Conservation (phyloP, 1,140 invertebrate species). For the Leptinotarsa lineolata region DNA sequence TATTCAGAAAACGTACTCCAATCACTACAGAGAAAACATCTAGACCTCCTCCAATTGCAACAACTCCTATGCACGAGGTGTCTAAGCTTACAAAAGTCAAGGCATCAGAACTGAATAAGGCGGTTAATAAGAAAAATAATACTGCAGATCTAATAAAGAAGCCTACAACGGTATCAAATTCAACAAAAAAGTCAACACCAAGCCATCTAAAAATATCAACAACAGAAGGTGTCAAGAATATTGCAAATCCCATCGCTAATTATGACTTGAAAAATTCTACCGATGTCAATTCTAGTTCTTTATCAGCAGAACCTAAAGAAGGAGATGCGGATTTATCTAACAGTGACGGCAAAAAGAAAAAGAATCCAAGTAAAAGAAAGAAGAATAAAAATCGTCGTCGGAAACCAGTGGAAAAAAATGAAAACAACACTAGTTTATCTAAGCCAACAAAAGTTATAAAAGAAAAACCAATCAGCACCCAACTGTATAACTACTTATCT, state of each 20-base stretch:
- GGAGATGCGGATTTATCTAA: constrained; percentile 61
- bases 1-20: constrained; percentile 52
- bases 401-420: constrained; percentile 61
- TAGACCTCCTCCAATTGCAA: constrained; percentile 44
- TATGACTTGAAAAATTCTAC: constrained; percentile 25
- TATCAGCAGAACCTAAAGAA: constrained; percentile 60
- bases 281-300: constrained; percentile 34
- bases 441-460: constrained; percentile 56
- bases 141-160: constrained; percentile 26
- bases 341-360: constrained; percentile 49
- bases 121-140: constrained; percentile 37
- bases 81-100: constrained; percentile 48
- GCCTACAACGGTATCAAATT: neutral
- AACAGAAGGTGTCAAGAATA: neutral
- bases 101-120: constrained; percentile 43
- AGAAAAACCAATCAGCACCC: constrained; percentile 67
- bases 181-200: constrained; percentile 22
- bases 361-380: constrained; percentile 58
- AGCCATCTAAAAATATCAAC: neutral
- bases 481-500: constrained; percentile 77
- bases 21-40: constrained; percentile 38
- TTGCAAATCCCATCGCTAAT: constrained; percentile 1
- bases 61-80: constrained; percentile 33
- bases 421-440: constrained; percentile 57
- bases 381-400: constrained; percentile 68